Evolutionary conservation across 2,888 invertebrate species (phyloP), one percentile per base, ranked within the genome.

Genomic region (Tanytarsus gracilentus): DNA sequence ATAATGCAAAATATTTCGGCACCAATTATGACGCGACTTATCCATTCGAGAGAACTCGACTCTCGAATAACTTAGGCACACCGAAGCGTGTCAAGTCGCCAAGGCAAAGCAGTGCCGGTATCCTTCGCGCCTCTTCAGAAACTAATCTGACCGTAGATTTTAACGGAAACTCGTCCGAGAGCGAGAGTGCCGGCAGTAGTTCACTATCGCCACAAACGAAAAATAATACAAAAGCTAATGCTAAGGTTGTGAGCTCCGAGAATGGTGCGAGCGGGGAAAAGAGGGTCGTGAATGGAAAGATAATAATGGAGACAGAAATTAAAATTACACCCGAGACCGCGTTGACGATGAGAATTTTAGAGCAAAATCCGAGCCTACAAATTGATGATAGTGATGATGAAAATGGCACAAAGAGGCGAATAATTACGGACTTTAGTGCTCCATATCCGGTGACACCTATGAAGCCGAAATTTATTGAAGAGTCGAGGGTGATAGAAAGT

Each of bases 231-330:
- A 16, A 16, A 11, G 58, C 48, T 2, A 58, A 58, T 21, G 21
- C 30, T 9, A 44, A 58, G 30, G 18, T 40, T 7, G 40, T 48
- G 1, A 26, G 16, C 4, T 16, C 63, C 55, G 64, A 65, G 8
- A 61, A 62, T 30, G 27, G 63, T 16, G 65, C 66, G 9, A 62
- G 63, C 26, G 65, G 63, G 44, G 68, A 67, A 26, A 66, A 67
- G 18, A 66, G 66, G 26, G 66, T 64, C 23, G 63, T 33, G 8
- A 79, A 77, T 64, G 83, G 81, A 25, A 84, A 81, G 70, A 80
- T 89, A 0, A 86, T 89, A 50, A 78, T 89, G 66, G 89, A 89
- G 73, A 88, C 88, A 1, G 88, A 89, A 75, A 87, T 89, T 25
- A 83, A 88, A 67, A 83, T 90, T 64, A 83, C 86, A 68, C 83